Evolutionary conservation across 2,797 vertebrate genomes (phyloP).

Genomic region (Anolis apletophallus): DNA sequence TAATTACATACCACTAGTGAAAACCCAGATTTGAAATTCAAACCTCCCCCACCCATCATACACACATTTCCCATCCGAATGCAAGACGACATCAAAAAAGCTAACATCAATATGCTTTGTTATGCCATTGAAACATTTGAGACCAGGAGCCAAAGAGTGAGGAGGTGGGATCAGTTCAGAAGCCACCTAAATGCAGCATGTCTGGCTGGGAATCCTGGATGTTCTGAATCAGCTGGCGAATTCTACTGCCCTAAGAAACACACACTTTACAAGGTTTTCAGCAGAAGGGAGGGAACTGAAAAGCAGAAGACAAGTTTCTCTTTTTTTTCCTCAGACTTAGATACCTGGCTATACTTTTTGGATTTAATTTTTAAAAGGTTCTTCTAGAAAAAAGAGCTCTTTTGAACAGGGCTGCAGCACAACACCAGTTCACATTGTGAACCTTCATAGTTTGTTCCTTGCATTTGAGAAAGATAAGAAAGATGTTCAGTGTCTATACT

Average conservation of each 20-base stretch:
- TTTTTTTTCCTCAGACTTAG: neutral
- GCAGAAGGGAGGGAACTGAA: neutral
- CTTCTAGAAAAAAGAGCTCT: neutral
- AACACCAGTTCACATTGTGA: neutral
- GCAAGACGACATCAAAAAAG: conserved; percentile 6
- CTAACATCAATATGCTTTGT: conserved; percentile 19
- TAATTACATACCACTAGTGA: conserved; percentile 6
- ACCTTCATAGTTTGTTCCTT: neutral
- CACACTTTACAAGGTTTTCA: conserved; percentile 10
- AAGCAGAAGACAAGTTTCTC: no score
- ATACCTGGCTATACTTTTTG: neutral
- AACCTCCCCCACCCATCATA: neutral
- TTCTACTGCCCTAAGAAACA: conserved; percentile 25
- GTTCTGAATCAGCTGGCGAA: conserved; percentile 23
- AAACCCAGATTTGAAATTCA: conserved; percentile 10
- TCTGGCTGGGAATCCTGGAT: conserved; percentile 32
- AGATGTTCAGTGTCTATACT: conserved; percentile 3
- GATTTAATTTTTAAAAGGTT: neutral
- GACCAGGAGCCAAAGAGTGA: conserved; percentile 28
- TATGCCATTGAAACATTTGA: conserved; percentile 35
- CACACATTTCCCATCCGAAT: conserved; percentile 5
- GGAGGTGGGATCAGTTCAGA: conserved; percentile 22
- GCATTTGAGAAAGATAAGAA: neutral
- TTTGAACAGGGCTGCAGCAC: neutral
- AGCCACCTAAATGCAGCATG: conserved; percentile 22